These are phyloP conservation scores for Sesia apiformis DNA, from an alignment of 2,888 invertebrate species.

Conservation along the genomic window DNA sequence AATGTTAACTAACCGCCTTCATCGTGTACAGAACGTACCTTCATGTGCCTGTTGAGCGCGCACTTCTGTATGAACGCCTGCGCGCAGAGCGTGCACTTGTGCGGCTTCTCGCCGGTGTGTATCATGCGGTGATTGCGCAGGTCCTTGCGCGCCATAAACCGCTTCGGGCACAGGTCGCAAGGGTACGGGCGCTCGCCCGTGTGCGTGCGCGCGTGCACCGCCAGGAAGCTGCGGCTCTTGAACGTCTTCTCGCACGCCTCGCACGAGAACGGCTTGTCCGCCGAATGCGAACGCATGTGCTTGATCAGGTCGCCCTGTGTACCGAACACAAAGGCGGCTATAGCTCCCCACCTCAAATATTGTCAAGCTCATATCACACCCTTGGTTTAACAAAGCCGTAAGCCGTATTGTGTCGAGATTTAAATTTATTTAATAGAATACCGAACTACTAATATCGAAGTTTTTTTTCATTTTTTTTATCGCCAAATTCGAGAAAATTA, in stretches of 20 bases:
- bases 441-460: no score
- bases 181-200: conserved; percentile 87
- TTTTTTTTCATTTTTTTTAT: no score
- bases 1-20: no score
- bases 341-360: no score
- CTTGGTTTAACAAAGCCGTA: no score
- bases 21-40: conserved; percentile 32
- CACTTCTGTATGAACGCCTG: conserved; percentile 95
- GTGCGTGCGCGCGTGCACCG: conserved; percentile 88
- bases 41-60: conserved; percentile 95
- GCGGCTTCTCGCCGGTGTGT: conserved; percentile 93
- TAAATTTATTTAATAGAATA: no score
- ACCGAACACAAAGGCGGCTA: not conserved
- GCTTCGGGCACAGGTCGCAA: conserved; percentile 91
- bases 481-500: no score
- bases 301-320: conserved; percentile 57
- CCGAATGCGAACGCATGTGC: conserved; percentile 79
- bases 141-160: conserved; percentile 93
- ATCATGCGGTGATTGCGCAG: conserved; percentile 93
- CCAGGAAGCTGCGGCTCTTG: conserved; percentile 88
- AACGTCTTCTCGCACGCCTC: conserved; percentile 89
- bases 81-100: conserved; percentile 90
- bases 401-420: no score
- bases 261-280: conserved; percentile 90
- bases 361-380: no score